Conservation (phyloP, 2,797 vertebrate genomes). For the Xyrichtys novacula region DNA sequence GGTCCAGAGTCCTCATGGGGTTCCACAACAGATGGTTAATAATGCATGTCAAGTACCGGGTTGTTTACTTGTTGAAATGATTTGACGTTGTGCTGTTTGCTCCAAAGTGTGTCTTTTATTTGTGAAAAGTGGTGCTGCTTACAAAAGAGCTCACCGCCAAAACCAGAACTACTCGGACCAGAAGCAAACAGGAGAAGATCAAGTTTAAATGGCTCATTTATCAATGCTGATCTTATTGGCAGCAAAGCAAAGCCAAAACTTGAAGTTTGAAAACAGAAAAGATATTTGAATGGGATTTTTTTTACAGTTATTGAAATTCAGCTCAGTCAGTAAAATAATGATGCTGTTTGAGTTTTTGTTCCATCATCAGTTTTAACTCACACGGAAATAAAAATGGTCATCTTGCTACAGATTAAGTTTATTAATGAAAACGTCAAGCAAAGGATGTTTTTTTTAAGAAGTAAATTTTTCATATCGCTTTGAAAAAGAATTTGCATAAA, state of each 20-base stretch:
- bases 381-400: too few species aligned
- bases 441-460: too few species aligned
- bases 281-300: not conserved
- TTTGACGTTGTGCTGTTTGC: conserved; percentile 67
- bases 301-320: not conserved
- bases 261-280: conserved; percentile 1
- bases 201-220: conserved; percentile 33
- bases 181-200: conserved; percentile 62
- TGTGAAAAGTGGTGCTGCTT: conserved; percentile 54
- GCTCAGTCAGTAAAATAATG: not conserved
- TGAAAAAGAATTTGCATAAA: too few species aligned
- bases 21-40: conserved; percentile 46
- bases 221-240: conserved; percentile 31
- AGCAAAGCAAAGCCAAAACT: conserved; percentile 19
- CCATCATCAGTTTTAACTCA: too few species aligned
- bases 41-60: conserved; percentile 37
- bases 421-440: too few species aligned
- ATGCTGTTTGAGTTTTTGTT: too few species aligned
- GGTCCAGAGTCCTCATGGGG: conserved; percentile 46
- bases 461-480: too few species aligned
- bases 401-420: too few species aligned
- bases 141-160: conserved; percentile 63
- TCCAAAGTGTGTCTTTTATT: conserved; percentile 56
- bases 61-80: conserved; percentile 55
- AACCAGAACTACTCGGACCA: conserved; percentile 64